Conservation (phyloP, 2,113 vertebrate genomes). For the Daubentonia madagascariensis region DNA sequence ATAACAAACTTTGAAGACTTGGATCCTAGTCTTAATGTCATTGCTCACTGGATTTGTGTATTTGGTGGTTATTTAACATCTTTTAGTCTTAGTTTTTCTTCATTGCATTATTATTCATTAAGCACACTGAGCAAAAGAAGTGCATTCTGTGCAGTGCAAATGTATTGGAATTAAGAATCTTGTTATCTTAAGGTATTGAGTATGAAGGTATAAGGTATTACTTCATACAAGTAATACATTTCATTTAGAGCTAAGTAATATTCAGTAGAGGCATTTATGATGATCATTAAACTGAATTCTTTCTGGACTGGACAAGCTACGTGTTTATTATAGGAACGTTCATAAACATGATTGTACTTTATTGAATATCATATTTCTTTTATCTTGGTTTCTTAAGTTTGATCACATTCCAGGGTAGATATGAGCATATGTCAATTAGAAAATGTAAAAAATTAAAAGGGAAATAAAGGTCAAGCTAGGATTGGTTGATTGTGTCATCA, state of each 20-base stretch:
- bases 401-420: neutral
- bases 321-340: neutral
- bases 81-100: neutral
- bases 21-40: neutral
- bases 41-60: neutral
- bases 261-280: neutral
- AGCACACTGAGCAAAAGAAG: neutral
- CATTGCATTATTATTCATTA: neutral
- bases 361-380: neutral
- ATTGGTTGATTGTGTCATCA: neutral
- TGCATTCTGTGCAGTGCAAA: neutral
- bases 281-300: neutral
- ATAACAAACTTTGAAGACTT: neutral
- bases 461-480: neutral
- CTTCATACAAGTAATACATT: neutral
- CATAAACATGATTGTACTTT: neutral
- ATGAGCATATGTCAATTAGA: neutral
- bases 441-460: neutral
- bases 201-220: too few relatives aligned
- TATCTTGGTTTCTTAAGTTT: neutral
- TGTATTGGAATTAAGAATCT: neutral
- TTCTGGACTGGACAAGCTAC: neutral
- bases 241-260: neutral
- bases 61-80: neutral
- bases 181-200: neutral